Conservation (phyloP, 1,140 invertebrate genomes). For the Drosophila repletoides region DNA sequence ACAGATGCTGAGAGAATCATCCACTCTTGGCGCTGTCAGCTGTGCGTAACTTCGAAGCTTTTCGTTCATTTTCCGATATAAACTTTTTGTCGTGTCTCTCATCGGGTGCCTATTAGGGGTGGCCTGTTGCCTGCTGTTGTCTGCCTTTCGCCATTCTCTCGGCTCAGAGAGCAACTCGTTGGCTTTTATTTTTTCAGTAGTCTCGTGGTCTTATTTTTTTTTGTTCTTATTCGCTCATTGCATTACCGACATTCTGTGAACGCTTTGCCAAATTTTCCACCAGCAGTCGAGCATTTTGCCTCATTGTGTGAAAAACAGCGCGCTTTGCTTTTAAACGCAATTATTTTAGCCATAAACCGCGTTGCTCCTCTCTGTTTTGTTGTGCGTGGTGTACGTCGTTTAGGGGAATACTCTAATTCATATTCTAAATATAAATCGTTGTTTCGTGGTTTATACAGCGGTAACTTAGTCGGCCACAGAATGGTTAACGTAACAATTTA, state of each 20-base stretch:
- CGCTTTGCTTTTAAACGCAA: conserved; percentile 25
- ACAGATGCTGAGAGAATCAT: too few species aligned
- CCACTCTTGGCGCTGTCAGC: neutral
- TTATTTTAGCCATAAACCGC: conserved; percentile 31
- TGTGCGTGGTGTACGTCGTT: conserved; percentile 45
- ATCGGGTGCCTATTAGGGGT: conserved; percentile 59
- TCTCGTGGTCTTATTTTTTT: conserved; percentile 16
- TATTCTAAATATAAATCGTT: conserved; percentile 37
- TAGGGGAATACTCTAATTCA: conserved; percentile 29
- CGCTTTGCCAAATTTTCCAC: conserved; percentile 67
- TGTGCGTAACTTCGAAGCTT: conserved; percentile 36
- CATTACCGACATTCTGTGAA: conserved; percentile 57
- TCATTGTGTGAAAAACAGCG: conserved; percentile 45
- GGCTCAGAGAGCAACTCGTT: conserved; percentile 27
- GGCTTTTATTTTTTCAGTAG: conserved; percentile 21
- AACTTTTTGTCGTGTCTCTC: conserved; percentile 31
- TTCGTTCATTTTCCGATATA: conserved; percentile 29
- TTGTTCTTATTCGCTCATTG: conserved; percentile 28
- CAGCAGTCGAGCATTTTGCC: conserved; percentile 55
- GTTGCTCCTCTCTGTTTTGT: conserved; percentile 42
- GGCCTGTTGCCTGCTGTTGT: conserved; percentile 52
- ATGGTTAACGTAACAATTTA: conserved; percentile 81
- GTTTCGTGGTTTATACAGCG: conserved; percentile 42
- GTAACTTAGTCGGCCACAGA: conserved; percentile 48
- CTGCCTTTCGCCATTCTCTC: conserved; percentile 24